phyloP scores from a whole-genome alignment of 1,140 invertebrate genomes.

The Bilobella aurantiaca region DNA sequence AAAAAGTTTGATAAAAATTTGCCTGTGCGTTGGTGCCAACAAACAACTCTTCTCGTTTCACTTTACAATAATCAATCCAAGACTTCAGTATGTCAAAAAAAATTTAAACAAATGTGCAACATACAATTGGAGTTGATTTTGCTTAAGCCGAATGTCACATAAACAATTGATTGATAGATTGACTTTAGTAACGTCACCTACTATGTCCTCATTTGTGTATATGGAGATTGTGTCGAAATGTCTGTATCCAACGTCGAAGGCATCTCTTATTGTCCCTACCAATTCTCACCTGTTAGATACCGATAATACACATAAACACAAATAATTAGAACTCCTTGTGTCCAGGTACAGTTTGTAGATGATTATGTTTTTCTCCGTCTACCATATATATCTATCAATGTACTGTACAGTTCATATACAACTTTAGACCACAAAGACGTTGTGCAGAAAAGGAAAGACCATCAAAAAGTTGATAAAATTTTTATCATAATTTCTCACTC shows the following conservation, averaged over 20 bases:
- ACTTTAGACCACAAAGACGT: neutral
- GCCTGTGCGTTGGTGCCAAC: constrained; percentile 38
- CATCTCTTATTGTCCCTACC: constrained; percentile 35
- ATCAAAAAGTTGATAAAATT: neutral
- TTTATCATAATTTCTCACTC: neutral
- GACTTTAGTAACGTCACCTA: no score
- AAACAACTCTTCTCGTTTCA: constrained; percentile 40
- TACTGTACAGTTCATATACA: no score
- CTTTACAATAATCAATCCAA: constrained; percentile 35
- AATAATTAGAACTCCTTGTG: no score
- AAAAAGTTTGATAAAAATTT: neutral
- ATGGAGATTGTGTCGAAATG: constrained; percentile 38
- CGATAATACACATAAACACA: neutral
- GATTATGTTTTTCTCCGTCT: no score
- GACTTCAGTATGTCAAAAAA: constrained; percentile 36
- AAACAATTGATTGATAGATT: no score
- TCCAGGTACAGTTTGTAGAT: no score
- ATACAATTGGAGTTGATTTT: no score
- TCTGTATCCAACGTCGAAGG: constrained; percentile 39
- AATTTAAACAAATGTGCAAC: no score
- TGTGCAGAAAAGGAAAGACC: neutral
- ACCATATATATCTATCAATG: no score
- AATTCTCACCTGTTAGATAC: constrained; percentile 24
- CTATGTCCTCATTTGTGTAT: constrained; percentile 39
- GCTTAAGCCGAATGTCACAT: no score